These are phyloP conservation scores for Cremastinae sp. DNA, from an alignment of 2,888 invertebrate genomes.

Conservation along the genomic window DNA sequence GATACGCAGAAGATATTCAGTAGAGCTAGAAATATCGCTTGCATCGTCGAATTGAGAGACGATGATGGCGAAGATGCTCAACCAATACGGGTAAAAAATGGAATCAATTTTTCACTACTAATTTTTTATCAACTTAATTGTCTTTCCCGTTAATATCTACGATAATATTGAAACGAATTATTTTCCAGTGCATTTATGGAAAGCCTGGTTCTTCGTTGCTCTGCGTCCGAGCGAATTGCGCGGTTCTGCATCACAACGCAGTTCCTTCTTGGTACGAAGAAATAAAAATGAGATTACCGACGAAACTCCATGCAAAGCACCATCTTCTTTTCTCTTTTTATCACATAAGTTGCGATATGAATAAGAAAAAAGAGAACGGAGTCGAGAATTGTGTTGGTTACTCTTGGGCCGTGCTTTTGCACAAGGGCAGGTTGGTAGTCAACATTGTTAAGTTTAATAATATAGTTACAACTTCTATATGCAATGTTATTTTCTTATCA, in stretches of 20 bases:
- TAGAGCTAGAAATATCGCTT: slow-evolving; percentile 96
- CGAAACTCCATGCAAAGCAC: slow-evolving; percentile 91
- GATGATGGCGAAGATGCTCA: slow-evolving; percentile 87
- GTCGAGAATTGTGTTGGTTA: slow-evolving; percentile 94
- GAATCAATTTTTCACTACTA: background rate
- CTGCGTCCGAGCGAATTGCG: slow-evolving; percentile 87
- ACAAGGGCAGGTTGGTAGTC: slow-evolving; percentile 84
- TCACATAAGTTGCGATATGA: slow-evolving; percentile 95
- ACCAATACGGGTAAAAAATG: slow-evolving; percentile 85
- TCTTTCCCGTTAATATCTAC: too few relatives aligned
- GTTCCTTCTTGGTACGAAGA: slow-evolving; percentile 96
- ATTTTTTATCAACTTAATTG: slow-evolving; percentile 4
- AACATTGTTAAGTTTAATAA: background rate
- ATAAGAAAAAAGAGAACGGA: slow-evolving; percentile 88
- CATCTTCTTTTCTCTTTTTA: slow-evolving; percentile 97
- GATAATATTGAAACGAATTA: background rate
- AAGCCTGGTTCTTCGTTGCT: slow-evolving; percentile 85
- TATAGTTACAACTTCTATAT: background rate
- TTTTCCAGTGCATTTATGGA: slow-evolving; percentile 87
- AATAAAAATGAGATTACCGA: slow-evolving; percentile 94
- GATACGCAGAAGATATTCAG: slow-evolving; percentile 95
- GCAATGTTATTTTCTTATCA: slow-evolving; percentile 72
- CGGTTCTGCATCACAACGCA: slow-evolving; percentile 94
- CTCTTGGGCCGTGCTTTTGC: slow-evolving; percentile 94
- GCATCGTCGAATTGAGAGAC: slow-evolving; percentile 93